Base-by-base conservation (phyloP, 2,113 vertebrate species). In the Australoheros scitulus region DNA sequence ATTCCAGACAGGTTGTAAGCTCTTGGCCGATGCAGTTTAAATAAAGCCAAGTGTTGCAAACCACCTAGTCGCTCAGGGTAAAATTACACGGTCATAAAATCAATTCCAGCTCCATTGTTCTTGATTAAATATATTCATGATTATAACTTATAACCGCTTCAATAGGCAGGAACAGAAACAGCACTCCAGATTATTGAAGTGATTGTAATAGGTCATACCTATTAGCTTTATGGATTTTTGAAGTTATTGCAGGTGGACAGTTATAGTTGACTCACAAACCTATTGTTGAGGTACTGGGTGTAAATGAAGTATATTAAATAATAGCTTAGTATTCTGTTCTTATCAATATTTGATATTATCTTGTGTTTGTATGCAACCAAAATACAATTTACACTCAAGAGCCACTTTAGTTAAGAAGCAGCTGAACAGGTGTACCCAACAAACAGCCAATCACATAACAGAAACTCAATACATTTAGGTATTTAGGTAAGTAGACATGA, bases 61-160 rank as follows among this genome's bases (percentile, higher is more conserved):
- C 75, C 61, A 41, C 52, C 74, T 15, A 18, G 47, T 90, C 78
- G 82, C 61, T 36, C 50, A 41, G 9, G 47, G 74, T 91, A 61
- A 77, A 86, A 84, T 88, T 41, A 84, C 77, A 75, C 6, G 2
- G 80, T 81, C 72, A 32, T 89, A 87, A 90, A 90, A 85, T 85
- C 79, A 86, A 85, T 84, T 14, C 26, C 64, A 79, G 76, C 81
- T 65, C 55, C 70, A 80, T 60, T 87, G 79, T 83, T 87, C 75
- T 84, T 90, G 59, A 88, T 92, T 85, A 89, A 83, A 90, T 65
- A 5, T 85, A 87, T 87, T 90, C 63, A 81, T 32, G 17, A 52
- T 92, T 87, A 82, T 50, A 78, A 84, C 26, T 50, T 79, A 38
- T 5, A 83, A 88, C 77, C 38, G 63, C 65, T 77, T 81, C 77